These are phyloP conservation scores for Menidia beryllina DNA, from an alignment of 2,113 vertebrate species.

Conservation along the genomic window DNA sequence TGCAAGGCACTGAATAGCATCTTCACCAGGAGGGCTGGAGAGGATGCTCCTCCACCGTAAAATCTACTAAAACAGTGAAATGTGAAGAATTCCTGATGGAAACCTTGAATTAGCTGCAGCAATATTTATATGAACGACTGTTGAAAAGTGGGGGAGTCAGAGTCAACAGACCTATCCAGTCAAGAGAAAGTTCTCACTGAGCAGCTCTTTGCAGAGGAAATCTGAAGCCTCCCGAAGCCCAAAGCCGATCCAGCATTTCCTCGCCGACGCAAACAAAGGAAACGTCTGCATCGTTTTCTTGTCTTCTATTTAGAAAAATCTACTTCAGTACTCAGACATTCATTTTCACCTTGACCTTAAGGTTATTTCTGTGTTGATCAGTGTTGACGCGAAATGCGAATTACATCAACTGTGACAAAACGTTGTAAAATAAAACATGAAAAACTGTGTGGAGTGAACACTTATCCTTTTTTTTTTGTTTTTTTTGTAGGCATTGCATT, in stretches of 20 bases:
- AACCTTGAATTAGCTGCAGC: not conserved
- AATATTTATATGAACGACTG: not conserved
- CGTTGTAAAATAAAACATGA: slow-evolving; percentile 26
- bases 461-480: slow-evolving; percentile 9
- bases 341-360: slow-evolving; percentile 23
- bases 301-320: not conserved
- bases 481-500: slow-evolving; percentile 59
- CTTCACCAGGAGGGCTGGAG: slow-evolving; percentile 19
- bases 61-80: slow-evolving; percentile 3
- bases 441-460: slow-evolving; percentile 13
- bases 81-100: slow-evolving; percentile 6
- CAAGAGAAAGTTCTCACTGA: not conserved
- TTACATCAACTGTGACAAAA: slow-evolving; percentile 31
- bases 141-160: not conserved
- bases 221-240: not conserved
- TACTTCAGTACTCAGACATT: not conserved
- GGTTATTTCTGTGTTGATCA: slow-evolving; percentile 13
- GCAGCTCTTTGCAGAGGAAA: slow-evolving; percentile 10
- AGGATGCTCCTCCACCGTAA: slow-evolving; percentile 30
- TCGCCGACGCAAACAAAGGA: not conserved
- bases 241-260: not conserved
- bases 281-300: not conserved
- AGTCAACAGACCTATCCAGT: not conserved
- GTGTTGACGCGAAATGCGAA: slow-evolving; percentile 3
- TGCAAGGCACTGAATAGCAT: slow-evolving; percentile 62